Percentiles rank a stretch among this genome's conserved stretches.
These are phyloP conservation scores for Hemibagrus guttatus DNA, from an alignment of 2,797 vertebrate genomes.

Conservation along the genomic window DNA sequence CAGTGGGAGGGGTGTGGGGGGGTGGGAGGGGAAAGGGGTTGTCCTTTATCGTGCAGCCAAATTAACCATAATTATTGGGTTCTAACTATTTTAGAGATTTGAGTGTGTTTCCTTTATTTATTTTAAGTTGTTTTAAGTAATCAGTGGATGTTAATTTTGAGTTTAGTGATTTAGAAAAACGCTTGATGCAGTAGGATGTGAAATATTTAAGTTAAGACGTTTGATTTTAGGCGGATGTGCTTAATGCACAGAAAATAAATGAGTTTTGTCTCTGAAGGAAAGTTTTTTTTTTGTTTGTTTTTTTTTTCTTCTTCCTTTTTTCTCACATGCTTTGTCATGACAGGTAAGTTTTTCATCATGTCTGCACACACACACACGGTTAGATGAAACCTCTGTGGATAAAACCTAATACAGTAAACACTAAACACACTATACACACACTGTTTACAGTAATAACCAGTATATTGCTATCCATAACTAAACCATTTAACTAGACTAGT, in stretches of 20 bases:
- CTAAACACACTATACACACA: too few species aligned
- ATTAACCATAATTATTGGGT: background rate
- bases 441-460: background rate
- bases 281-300: background rate
- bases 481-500: background rate
- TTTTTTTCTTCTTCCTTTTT: background rate
- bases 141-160: background rate
- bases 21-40: too few species aligned
- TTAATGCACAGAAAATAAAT: background rate
- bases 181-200: background rate
- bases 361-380: background rate
- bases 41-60: background rate
- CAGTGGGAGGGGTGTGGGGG: background rate
- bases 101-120: background rate
- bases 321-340: background rate
- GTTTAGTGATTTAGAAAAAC: background rate
- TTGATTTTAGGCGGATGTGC: background rate
- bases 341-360: background rate
- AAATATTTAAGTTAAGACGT: background rate
- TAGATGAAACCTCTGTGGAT: background rate
- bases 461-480: background rate
- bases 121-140: background rate
- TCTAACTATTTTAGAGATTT: background rate
- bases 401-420: background rate
- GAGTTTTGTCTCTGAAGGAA: background rate